A percentile compares a stretch with the other conserved stretches of the same genome.
Conservation (phyloP, 2,113 vertebrate species). For the Trematocara variabile region DNA sequence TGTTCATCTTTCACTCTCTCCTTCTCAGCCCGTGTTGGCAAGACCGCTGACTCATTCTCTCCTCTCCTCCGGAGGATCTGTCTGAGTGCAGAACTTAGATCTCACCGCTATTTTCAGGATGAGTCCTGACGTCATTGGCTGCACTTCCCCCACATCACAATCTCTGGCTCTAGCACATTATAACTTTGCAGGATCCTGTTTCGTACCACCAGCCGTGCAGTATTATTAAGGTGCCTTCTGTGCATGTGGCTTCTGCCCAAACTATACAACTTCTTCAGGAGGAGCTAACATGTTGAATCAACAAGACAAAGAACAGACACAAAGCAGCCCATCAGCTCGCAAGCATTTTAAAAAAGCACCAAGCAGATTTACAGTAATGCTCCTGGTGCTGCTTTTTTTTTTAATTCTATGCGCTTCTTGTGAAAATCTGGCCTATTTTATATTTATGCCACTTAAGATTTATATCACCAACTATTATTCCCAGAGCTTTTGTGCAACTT, state of each 20-base stretch:
- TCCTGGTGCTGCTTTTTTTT: background rate
- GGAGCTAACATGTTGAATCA: background rate
- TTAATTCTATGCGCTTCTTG: fast-evolving
- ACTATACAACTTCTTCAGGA: background rate
- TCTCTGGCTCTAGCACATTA: slow-evolving; percentile 19
- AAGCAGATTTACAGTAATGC: background rate
- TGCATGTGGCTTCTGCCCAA: background rate
- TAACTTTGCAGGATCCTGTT: slow-evolving; percentile 18
- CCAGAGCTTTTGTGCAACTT: background rate
- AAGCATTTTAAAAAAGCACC: background rate
- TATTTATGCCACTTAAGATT: background rate
- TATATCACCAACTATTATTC: background rate
- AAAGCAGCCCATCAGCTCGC: background rate
- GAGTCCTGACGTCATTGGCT: slow-evolving; percentile 43
- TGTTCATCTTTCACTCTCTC: slow-evolving; percentile 47
- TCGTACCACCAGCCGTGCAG: background rate
- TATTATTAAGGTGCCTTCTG: background rate
- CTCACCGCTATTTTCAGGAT: slow-evolving; percentile 63
- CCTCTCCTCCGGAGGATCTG: slow-evolving; percentile 44
- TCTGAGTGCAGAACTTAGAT: slow-evolving; percentile 59
- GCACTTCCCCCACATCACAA: slow-evolving; percentile 34
- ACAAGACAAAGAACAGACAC: background rate
- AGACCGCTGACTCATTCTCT: slow-evolving; percentile 64
- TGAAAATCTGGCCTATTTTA: background rate
- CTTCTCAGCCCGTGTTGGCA: slow-evolving; percentile 36